Evolutionary conservation across 2,888 invertebrate genomes (phyloP).

Genomic region (Euplagia quadripunctaria): DNA sequence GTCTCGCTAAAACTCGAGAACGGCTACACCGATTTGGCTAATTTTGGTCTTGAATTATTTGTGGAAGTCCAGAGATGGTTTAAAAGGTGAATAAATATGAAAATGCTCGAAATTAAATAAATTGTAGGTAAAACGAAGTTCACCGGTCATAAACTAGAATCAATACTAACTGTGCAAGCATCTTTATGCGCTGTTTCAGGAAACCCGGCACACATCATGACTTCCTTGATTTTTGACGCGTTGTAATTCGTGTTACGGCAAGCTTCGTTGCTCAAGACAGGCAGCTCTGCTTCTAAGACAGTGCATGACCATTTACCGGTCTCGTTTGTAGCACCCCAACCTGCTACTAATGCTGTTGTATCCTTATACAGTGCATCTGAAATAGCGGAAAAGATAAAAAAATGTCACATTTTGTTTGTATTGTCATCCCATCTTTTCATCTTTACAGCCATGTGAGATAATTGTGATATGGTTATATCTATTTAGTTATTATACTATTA

Average conservation of each 20-base stretch:
- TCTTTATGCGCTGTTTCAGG: constrained; percentile 91
- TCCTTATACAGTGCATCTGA: constrained; percentile 90
- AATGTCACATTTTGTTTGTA: not conserved
- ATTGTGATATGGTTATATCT: no score
- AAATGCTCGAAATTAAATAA: no score
- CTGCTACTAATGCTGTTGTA: constrained; percentile 90
- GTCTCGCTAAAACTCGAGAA: no score
- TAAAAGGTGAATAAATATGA: no score
- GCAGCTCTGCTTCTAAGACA: constrained; percentile 93
- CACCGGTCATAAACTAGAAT: not conserved
- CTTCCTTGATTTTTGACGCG: constrained; percentile 93
- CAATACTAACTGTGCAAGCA: constrained; percentile 91
- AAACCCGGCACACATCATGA: constrained; percentile 96
- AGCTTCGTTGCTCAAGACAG: constrained; percentile 89
- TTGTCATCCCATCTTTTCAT: not conserved
- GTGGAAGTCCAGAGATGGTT: no score
- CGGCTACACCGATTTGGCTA: no score
- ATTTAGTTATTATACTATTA: no score
- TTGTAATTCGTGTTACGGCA: constrained; percentile 93
- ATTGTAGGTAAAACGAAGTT: no score
- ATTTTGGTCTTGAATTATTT: no score
- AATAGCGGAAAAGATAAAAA: constrained; percentile 30
- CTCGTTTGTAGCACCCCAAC: constrained; percentile 95
- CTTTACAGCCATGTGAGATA: no score
- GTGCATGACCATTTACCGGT: constrained; percentile 94